A percentile compares a stretch with the other conserved stretches of the same genome.
phyloP scores from a whole-genome alignment of 2,888 invertebrate genomes.

The Harpalus rubripes region DNA sequence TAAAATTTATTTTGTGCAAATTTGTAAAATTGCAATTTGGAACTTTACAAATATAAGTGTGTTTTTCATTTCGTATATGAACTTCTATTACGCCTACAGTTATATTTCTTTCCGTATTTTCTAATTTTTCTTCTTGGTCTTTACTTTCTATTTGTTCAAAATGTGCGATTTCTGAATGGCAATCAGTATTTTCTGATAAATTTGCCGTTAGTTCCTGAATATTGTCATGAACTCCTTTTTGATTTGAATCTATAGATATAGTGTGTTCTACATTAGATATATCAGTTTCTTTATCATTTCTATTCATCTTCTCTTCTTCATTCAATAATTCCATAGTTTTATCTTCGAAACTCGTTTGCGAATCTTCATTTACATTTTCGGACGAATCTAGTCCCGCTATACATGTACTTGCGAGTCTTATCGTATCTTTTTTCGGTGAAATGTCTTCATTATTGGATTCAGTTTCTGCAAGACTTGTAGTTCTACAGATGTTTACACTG shows the following conservation, averaged over 20 bases:
- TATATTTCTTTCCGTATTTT: constrained; percentile 46
- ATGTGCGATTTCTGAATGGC: too few relatives aligned
- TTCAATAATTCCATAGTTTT: constrained; percentile 71
- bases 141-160: background rate
- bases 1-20: constrained; percentile 72
- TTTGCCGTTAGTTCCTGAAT: constrained; percentile 75
- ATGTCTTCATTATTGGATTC: background rate
- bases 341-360: background rate
- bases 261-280: constrained; percentile 59
- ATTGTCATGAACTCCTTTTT: too few relatives aligned
- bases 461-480: background rate
- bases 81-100: constrained; percentile 69
- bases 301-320: constrained; percentile 68
- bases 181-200: constrained; percentile 66
- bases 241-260: constrained; percentile 66
- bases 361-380: constrained; percentile 40
- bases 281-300: constrained; percentile 32
- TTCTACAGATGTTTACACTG: too few relatives aligned
- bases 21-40: constrained; percentile 73
- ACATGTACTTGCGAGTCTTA: background rate
- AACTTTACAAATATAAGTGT: constrained; percentile 73
- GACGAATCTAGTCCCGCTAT: too few relatives aligned
- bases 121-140: constrained; percentile 1
- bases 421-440: background rate
- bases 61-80: constrained; percentile 54